A percentile compares a stretch with the other conserved stretches of the same genome.
These are phyloP conservation scores for Oreochromis niloticus DNA, from an alignment of 2,113 vertebrate species.

Conservation along the genomic window DNA sequence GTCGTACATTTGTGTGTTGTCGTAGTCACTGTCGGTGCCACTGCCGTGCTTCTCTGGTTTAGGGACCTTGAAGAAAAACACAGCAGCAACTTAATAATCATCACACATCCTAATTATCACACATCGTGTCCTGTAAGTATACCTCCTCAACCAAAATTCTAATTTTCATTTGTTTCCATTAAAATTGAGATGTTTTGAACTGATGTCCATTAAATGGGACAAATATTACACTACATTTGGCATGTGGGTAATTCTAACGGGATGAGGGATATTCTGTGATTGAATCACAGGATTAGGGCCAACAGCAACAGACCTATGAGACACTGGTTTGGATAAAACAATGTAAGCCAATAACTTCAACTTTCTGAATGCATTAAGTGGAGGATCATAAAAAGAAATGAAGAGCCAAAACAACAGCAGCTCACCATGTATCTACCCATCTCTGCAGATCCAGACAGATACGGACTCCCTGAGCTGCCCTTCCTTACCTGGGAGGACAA, in stretches of 20 bases:
- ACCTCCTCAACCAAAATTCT: neutral
- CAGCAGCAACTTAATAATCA: neutral
- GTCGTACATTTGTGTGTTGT: slow-evolving; percentile 91
- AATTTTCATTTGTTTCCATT: neutral
- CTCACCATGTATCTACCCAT: slow-evolving; percentile 88
- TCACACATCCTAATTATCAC: neutral
- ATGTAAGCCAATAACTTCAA: neutral
- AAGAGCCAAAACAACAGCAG: neutral
- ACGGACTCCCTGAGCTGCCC: slow-evolving; percentile 79
- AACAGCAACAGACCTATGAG: neutral
- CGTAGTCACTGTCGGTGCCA: slow-evolving; percentile 93
- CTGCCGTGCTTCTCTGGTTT: slow-evolving; percentile 89
- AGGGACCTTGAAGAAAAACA: slow-evolving; percentile 66
- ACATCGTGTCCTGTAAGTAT: neutral
- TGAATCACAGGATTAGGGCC: neutral
- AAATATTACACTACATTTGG: neutral
- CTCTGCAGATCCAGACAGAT: slow-evolving; percentile 83
- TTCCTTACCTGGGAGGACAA: slow-evolving; percentile 80
- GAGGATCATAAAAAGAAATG: neutral
- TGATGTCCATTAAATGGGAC: neutral
- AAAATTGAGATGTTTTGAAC: neutral
- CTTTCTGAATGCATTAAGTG: neutral
- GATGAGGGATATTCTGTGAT: neutral
- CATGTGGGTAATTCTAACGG: neutral
- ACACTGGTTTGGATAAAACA: neutral